Percentiles rank a stretch among this genome's conserved stretches.
Conservation (phyloP, 1,140 invertebrate genomes). For the Venturia canescens region DNA sequence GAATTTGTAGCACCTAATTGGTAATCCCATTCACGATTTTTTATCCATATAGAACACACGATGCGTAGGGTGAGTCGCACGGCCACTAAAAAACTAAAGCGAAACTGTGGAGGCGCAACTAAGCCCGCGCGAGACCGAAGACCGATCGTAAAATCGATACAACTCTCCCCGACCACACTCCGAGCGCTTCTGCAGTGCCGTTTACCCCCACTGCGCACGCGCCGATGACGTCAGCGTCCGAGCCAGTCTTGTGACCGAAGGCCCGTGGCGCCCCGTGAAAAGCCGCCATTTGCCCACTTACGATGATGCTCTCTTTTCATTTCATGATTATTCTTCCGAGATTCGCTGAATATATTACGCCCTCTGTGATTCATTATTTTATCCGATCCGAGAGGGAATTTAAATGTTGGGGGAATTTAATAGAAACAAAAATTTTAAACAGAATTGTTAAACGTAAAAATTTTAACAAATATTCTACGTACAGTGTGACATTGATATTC, state of each 20-base stretch:
- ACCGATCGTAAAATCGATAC: slow-evolving; percentile 88
- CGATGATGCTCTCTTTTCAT: background rate
- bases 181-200: slow-evolving; percentile 81
- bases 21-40: slow-evolving; percentile 86
- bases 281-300: too few species aligned
- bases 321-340: too few species aligned
- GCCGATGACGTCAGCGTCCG: slow-evolving; percentile 77
- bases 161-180: slow-evolving; percentile 73
- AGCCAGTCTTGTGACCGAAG: slow-evolving; percentile 44
- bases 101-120: slow-evolving; percentile 75
- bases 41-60: slow-evolving; percentile 79
- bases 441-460: too few species aligned
- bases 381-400: too few species aligned
- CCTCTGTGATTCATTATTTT: too few species aligned
- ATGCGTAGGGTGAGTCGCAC: slow-evolving; percentile 67
- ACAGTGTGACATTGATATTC: too few species aligned
- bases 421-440: too few species aligned
- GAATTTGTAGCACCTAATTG: slow-evolving; percentile 71
- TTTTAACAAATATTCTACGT: too few species aligned
- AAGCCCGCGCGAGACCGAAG: slow-evolving; percentile 80
- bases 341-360: too few species aligned
- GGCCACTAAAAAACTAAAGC: slow-evolving; percentile 83
- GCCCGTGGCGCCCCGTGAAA: background rate
- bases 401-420: too few species aligned
- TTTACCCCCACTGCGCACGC: slow-evolving; percentile 76